Evolutionary conservation across 2,797 vertebrate species (phyloP).

Genomic region (Ctenosaura bakeri): DNA sequence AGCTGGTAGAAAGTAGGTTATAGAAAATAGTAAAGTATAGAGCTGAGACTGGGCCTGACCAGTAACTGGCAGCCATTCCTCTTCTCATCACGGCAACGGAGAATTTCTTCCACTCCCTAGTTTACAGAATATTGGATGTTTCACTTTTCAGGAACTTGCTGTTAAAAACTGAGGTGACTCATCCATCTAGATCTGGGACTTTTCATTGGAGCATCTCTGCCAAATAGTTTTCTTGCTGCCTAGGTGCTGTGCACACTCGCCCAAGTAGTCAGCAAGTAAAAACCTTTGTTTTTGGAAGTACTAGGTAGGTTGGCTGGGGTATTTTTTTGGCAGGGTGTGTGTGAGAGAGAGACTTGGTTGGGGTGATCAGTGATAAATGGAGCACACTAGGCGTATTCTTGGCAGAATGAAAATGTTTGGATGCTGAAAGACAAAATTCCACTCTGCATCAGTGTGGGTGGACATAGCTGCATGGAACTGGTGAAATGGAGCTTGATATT

Average conservation of each 20-base stretch:
- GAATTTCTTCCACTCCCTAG: slow-evolving; percentile 18
- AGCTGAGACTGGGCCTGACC: background rate
- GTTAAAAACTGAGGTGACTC: slow-evolving; percentile 52
- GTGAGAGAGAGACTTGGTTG: background rate
- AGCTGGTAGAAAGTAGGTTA: slow-evolving; percentile 14
- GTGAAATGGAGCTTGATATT: slow-evolving; percentile 26
- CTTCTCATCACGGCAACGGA: slow-evolving; percentile 1
- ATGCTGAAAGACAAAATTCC: slow-evolving; percentile 26
- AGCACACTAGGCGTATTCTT: background rate
- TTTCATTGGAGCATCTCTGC: slow-evolving; percentile 47
- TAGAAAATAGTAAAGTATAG: slow-evolving; percentile 2
- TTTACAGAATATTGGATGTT: slow-evolving; percentile 29
- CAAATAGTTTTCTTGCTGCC: slow-evolving; percentile 52
- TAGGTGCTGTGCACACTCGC: slow-evolving; percentile 28
- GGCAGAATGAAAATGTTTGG: slow-evolving; percentile 24
- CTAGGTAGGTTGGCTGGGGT: background rate
- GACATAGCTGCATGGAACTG: background rate
- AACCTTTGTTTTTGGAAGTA: slow-evolving; percentile 16
- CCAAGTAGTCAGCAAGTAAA: slow-evolving; percentile 15
- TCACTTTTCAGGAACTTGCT: slow-evolving; percentile 53
- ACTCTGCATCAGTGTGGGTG: slow-evolving; percentile 20
- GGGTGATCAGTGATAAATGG: background rate
- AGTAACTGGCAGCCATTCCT: background rate
- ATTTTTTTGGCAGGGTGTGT: background rate
- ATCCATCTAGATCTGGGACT: slow-evolving; percentile 18